Evolutionary conservation across 2,888 invertebrate genomes (phyloP), one percentile per base, ranked within the genome.

Genomic region (Clistopyga incitator): DNA sequence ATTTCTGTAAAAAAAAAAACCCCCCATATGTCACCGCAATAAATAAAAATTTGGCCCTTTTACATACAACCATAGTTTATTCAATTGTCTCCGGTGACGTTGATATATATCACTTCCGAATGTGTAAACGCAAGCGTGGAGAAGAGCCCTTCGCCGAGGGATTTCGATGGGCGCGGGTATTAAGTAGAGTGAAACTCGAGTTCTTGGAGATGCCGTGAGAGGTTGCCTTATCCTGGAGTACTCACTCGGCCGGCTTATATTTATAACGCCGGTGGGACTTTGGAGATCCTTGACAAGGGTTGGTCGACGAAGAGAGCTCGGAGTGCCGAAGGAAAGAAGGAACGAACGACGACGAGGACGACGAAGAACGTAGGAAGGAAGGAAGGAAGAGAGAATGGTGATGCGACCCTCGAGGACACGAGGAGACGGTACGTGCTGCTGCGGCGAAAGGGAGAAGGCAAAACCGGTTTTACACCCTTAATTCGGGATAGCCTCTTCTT

Each of bases 261-360:
- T 82, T 82, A 78, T 76, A 82, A 82, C 56, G 79, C 78, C 82
- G 50, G 70, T 79, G 82, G 78, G 78, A 67, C 75, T 65, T 38
- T 47, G 65, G 50, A 76, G 75, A 79, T 82, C 79, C 75, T 78
- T 79, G 78, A 78, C 64, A 64, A 71, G 65, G 64, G 56, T 65
- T 64, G 71, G 47, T 56, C 67, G 65, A 65, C 72, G 61, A 52
- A 20, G 70, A 78, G 68, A 59, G 56, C 70, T 45, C 65, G n/a
- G n/a, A 13, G 34, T 71, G 34, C 15, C 34, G 50, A 79, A 50
- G 29, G 70, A 59, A 67, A 71, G 56, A 64, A 70, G 56, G 59
- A 56, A 38, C 38, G 38, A 38, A 38, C 8, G 18, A 71, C 18
- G 52, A 64, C n/a, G n/a, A n/a, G n/a, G n/a, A n/a, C n/a, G n/a